These are phyloP conservation scores for Cancer borealis DNA, from an alignment of 2,888 invertebrate genomes.

Conservation along the genomic window DNA sequence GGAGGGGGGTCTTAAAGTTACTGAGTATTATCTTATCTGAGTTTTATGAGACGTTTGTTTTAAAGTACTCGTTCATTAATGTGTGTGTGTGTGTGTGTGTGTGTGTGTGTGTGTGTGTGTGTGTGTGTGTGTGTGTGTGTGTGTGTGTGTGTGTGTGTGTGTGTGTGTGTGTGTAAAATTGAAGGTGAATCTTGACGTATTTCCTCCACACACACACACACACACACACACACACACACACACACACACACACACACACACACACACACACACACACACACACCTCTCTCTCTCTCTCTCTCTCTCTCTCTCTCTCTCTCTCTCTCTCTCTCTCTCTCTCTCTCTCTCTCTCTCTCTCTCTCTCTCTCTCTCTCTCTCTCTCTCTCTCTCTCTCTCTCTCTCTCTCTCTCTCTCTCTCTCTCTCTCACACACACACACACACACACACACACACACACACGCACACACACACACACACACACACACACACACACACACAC, in stretches of 20 bases:
- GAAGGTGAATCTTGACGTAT: neutral
- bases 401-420: neutral
- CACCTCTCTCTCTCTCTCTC: no score
- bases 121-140: constrained; percentile 39
- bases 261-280: no score
- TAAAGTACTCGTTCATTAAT: neutral
- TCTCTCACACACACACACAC: constrained; percentile 7
- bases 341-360: no score
- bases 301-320: no score
- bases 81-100: constrained; percentile 4
- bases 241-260: neutral
- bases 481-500: neutral
- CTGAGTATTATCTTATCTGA: neutral
- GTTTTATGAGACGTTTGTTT: neutral
- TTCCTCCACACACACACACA: no score
- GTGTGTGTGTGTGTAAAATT: neutral
- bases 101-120: constrained; percentile 31
- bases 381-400: neutral
- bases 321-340: no score
- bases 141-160: constrained; percentile 44
- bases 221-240: neutral
- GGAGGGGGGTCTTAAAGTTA: neutral
- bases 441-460: constrained; percentile 40
- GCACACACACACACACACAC: constrained; percentile 4
- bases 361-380: no score